Evolutionary conservation across 2,113 vertebrate species (phyloP), one percentile per base, ranked within the genome.

Genomic region (Myotis lucifugus): DNA sequence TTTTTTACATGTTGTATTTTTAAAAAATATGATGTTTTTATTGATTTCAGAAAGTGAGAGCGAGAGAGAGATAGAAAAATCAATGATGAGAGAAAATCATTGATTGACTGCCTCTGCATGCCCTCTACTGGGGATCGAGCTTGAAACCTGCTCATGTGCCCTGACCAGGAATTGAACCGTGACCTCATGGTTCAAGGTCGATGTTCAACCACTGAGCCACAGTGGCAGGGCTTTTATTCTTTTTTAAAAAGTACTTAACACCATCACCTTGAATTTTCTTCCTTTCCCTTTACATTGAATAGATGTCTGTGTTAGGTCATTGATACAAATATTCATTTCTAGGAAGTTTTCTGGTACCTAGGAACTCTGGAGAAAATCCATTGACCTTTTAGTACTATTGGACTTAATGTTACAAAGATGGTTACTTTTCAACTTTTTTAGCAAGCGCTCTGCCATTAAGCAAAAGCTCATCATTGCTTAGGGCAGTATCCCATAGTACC

Each of bases 251-350:
- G 61, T 6, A 48, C 34, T 85, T 77, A 25, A 70, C 10, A 69
- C 32, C 2, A 3, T 88, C 37, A 72, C 32, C 77, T 95, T 91
- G 50, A 56, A 50, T 88, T 90, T 56, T 85, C 17, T 92, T 66
- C 66, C 17, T 84, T 87, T 77, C 46, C 40, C 3, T 88, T 61
- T 85, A 34, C 1, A 52, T 56, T 83, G 76, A 85, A 82, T 82
- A 85, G 12, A 76, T 76, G 40, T 92, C 66, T 81, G 40, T 88
- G 48, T 48, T 66, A n/a, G 42, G 78, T 76, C 78, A 88, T 19
- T 72, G 78, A 69, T 40, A 85, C 69, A 91, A 79, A 94, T 93
- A 85, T 85, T 90, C n/a, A 84, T 94, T 97, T 91, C 52, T 72
- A 70, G 69, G 67, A 93, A 82, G 29, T 87, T 94, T 85, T 88